A percentile compares a stretch with the other conserved stretches of the same genome.
Evolutionary conservation across 2,888 invertebrate genomes (phyloP).

Genomic region (Saturnia pavonia): DNA sequence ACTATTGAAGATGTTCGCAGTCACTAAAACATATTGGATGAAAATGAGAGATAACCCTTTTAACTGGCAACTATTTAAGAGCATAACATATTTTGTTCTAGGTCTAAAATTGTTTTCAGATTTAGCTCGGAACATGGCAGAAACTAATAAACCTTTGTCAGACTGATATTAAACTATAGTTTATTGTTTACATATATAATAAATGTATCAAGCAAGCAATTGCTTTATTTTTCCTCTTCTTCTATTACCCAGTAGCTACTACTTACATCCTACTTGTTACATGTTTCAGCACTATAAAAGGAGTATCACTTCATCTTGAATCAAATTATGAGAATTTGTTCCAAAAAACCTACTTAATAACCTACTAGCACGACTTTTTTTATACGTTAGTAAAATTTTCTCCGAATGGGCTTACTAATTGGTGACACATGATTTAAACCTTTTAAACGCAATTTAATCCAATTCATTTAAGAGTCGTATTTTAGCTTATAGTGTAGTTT

Average conservation of each 20-base stretch:
- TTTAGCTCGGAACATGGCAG: slow-evolving; percentile 38
- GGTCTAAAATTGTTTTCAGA: slow-evolving; percentile 56
- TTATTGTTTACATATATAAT: background rate
- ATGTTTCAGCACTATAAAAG: background rate
- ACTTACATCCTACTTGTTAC: background rate
- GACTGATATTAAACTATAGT: background rate
- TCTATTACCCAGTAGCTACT: background rate
- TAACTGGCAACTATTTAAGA: slow-evolving; percentile 50
- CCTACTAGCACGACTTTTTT: background rate
- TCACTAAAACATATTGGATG: slow-evolving; percentile 31
- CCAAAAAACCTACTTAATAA: too few species aligned
- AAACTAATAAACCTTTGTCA: background rate
- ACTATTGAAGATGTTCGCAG: slow-evolving; percentile 4
- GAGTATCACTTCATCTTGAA: background rate
- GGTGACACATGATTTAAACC: background rate
- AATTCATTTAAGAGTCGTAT: too few species aligned
- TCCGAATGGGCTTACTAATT: background rate
- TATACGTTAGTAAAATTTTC: background rate
- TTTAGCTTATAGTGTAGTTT: too few species aligned
- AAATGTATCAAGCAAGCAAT: background rate
- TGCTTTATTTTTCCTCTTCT: background rate
- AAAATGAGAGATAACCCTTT: slow-evolving; percentile 40
- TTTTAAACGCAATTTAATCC: background rate
- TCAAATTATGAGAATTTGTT: background rate
- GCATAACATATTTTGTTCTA: slow-evolving; percentile 45